Evolutionary conservation across 2,797 vertebrate genomes (phyloP), one percentile per base, ranked within the genome.

Genomic region (Gambusia yucatana): DNA sequence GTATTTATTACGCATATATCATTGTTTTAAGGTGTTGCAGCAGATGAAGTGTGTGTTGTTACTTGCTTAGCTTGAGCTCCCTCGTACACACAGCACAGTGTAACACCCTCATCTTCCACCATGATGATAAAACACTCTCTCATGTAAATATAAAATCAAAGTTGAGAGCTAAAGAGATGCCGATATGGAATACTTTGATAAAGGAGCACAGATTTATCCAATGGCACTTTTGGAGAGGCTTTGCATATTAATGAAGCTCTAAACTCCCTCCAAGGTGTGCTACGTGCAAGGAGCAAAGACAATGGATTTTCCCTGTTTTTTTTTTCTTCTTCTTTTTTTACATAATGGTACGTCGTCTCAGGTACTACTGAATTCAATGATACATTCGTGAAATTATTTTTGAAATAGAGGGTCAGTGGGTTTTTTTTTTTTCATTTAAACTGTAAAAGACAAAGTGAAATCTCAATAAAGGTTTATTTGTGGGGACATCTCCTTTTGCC

Each of bases 11-110:
- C 28, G 30, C 13, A 14, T 59, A 59, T 30, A 59, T 59, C 9
- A 55, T 75, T 88, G 79, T 83, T 87, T 77, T 67, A 71, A 88
- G 84, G 73, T 73, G 33, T 28, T 70, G 28, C 72, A 50, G 73
- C 82, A 89, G 77, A 88, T 88, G 69, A 80, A 47, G 78, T 71
- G 82, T 71, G 82, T 86, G 83, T 36, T 44, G 63, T 72, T 81
- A 72, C 33, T 77, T 73, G 30, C 65, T 25, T 67, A 84, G 86
- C 79, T 39, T 67, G 20, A 82, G 80, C 65, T 83, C 48, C 83
- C 30, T 75, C 70, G 59, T 57, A 78, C 25, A 9, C 39, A 63
- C 22, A 43, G 17, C 78, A 75, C 48, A 67, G 74, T 82, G 84
- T 81, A 86, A 82, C 47, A 73, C 30, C 57, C 67, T 86, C 70